Conservation (phyloP, 2,888 invertebrate genomes). For the Gisinianus flammeolus region DNA sequence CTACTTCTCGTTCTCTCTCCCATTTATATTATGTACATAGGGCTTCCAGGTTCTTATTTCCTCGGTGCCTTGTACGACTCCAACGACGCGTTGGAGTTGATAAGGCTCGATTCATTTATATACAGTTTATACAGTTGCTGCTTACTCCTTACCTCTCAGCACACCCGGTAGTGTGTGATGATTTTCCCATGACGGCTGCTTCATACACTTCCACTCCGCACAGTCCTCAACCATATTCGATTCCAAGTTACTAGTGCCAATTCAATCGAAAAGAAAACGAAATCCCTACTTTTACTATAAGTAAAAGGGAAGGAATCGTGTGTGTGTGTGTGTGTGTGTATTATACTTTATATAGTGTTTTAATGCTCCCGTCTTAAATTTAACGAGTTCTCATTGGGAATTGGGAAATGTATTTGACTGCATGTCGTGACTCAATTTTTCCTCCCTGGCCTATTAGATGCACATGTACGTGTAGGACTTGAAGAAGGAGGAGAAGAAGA, state of each 20-base stretch:
- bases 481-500: no score
- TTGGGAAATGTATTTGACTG: background rate
- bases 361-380: background rate
- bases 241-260: background rate
- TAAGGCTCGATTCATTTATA: background rate
- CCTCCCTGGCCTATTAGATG: no score
- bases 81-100: background rate
- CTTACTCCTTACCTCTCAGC: background rate
- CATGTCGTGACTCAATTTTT: background rate
- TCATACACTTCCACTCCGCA: background rate
- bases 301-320: background rate
- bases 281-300: constrained; percentile 8
- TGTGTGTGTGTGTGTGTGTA: background rate
- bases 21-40: background rate
- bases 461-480: no score
- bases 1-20: background rate
- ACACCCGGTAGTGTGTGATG: constrained; percentile 40
- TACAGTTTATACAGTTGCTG: background rate
- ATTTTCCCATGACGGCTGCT: constrained; percentile 42
- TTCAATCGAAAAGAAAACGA: constrained; percentile 10
- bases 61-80: background rate
- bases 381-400: background rate
- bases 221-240: background rate
- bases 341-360: background rate
- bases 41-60: background rate